phyloP scores from a whole-genome alignment of 1,140 invertebrate species.

The Drosophila busckii region DNA sequence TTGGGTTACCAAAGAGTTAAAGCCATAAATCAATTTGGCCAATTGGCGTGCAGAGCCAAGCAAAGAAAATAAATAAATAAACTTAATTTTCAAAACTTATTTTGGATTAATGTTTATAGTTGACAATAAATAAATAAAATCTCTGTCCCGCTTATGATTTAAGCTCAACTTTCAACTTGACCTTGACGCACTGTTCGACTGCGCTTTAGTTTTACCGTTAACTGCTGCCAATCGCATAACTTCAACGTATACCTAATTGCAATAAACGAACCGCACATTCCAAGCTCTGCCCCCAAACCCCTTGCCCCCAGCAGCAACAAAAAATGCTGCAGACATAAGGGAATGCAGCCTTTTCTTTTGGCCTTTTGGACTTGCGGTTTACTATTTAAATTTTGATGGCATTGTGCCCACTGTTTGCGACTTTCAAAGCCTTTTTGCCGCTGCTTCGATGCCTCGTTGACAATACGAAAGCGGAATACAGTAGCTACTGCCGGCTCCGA shows the following conservation, averaged over 20 bases:
- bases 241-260: conserved; percentile 59
- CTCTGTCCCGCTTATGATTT: background rate
- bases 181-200: conserved; percentile 31
- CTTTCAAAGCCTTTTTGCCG: conserved; percentile 57
- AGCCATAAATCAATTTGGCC: conserved; percentile 70
- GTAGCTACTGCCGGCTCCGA: no score
- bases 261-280: conserved; percentile 44
- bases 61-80: no score
- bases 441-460: conserved; percentile 5
- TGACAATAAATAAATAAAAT: conserved; percentile 11
- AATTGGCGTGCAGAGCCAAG: no score
- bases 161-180: conserved; percentile 1
- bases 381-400: conserved; percentile 76
- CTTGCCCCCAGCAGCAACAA: conserved; percentile 24
- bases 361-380: conserved; percentile 16
- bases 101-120: no score
- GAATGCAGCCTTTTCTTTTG: conserved; percentile 43
- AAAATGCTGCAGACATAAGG: conserved; percentile 68
- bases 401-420: conserved; percentile 57
- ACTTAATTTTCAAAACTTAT: no score
- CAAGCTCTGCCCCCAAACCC: no score
- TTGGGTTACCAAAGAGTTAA: conserved; percentile 6
- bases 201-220: conserved; percentile 34
- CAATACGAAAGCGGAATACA: conserved; percentile 48
- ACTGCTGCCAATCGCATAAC: conserved; percentile 9